These are phyloP conservation scores for Barbus barbus DNA, from an alignment of 2,113 vertebrate genomes.

Conservation along the genomic window DNA sequence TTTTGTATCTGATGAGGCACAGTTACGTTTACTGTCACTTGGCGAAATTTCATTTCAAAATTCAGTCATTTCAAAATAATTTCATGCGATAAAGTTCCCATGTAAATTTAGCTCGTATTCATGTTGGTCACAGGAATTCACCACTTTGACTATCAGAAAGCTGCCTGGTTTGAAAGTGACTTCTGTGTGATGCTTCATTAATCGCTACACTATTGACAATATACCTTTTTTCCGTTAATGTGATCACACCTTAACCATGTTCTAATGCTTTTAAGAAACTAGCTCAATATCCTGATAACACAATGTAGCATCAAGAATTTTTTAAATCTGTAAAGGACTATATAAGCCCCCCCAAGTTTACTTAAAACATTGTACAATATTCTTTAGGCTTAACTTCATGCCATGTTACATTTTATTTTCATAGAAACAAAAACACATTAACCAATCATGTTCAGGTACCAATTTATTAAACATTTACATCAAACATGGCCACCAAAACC, in stretches of 20 bases:
- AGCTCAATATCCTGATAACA: neutral
- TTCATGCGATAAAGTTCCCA: neutral
- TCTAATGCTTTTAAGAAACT: neutral
- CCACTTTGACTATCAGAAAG: neutral
- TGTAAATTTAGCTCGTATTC: neutral
- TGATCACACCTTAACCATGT: neutral
- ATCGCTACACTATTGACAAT: neutral
- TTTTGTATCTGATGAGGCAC: neutral
- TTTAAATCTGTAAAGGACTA: neutral
- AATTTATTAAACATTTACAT: constrained; percentile 45
- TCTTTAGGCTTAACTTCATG: too few relatives aligned
- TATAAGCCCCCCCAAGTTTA: too few relatives aligned
- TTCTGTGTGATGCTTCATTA: neutral
- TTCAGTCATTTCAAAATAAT: too few relatives aligned
- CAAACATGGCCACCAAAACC: constrained; percentile 39
- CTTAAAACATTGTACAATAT: too few relatives aligned
- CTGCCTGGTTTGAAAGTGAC: neutral
- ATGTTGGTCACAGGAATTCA: neutral
- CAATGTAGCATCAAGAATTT: neutral
- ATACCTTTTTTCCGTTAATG: neutral
- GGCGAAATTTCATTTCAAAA: neutral
- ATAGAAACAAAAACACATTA: neutral
- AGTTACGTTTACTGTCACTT: neutral
- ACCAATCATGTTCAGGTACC: neutral
- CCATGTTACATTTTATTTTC: neutral